Conservation (phyloP, 64 coral and sea anemone species). For the Hydrozoanthus tunicans region DNA sequence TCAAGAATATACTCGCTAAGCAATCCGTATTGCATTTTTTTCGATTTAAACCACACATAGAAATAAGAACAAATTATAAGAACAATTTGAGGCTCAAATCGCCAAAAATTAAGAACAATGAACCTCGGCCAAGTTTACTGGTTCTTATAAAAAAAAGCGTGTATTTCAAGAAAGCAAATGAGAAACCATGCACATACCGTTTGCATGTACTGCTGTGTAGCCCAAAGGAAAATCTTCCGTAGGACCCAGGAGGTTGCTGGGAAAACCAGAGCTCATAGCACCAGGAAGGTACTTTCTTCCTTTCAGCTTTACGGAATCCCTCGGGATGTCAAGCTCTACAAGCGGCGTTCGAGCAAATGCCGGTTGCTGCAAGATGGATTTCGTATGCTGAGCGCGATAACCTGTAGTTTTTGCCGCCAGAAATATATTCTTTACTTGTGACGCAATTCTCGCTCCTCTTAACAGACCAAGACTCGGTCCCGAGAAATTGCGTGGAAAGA, state of each 20-base stretch:
- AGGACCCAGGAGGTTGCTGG: background rate
- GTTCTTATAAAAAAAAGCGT: no score
- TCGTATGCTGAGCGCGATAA: background rate
- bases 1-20: no score
- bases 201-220: constrained; percentile 1
- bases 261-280: background rate
- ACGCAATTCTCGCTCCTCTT: no score
- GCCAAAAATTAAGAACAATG: no score
- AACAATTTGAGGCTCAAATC: no score
- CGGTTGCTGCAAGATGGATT: background rate
- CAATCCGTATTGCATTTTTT: no score
- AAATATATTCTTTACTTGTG: background rate
- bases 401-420: background rate
- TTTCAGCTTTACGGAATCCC: constrained; percentile 3
- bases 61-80: no score
- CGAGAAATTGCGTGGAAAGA: no score
- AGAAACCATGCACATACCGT: background rate
- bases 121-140: no score
- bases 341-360: background rate
- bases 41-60: no score
- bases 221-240: constrained; percentile 11
- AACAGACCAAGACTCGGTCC: no score
- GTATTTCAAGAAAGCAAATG: no score
- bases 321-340: constrained; percentile 4
- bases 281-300: constrained; percentile 8